Percentiles rank a stretch among this genome's conserved stretches.
These are phyloP conservation scores for Campaea margaritaria DNA, from an alignment of 2,888 invertebrate genomes.

Conservation along the genomic window DNA sequence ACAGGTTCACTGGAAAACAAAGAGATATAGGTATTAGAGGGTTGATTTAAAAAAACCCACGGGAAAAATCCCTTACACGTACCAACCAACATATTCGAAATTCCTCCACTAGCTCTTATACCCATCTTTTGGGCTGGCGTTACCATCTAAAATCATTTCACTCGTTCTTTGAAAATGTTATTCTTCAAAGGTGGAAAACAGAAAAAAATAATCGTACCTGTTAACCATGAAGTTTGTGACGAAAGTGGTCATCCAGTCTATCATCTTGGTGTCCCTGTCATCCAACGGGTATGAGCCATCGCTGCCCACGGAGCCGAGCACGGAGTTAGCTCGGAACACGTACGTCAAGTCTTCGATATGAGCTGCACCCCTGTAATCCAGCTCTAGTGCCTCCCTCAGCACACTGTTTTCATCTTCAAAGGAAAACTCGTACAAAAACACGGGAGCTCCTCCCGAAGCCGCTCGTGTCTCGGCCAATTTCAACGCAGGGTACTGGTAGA, in stretches of 20 bases:
- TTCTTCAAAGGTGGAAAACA: background rate
- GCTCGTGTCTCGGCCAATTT: conserved; percentile 55
- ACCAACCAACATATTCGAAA: too few species aligned
- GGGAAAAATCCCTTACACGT: too few species aligned
- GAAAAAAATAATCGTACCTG: conserved; percentile 51
- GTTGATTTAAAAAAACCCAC: too few species aligned
- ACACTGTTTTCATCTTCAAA: conserved; percentile 78
- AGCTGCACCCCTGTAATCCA: conserved; percentile 79
- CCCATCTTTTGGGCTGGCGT: too few species aligned
- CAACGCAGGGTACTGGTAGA: conserved; percentile 67
- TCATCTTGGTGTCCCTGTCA: conserved; percentile 55
- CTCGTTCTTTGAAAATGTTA: too few species aligned
- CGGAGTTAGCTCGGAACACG: conserved; percentile 71
- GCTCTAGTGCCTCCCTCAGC: conserved; percentile 66
- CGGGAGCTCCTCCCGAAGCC: conserved; percentile 62
- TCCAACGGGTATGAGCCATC: conserved; percentile 42
- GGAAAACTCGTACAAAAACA: conserved; percentile 82
- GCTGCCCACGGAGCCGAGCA: conserved; percentile 44
- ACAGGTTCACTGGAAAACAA: conserved; percentile 61
- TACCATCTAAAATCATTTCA: too few species aligned
- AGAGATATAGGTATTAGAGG: too few species aligned
- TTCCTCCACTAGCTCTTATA: too few species aligned
- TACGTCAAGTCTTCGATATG: conserved; percentile 86
- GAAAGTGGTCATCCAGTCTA: conserved; percentile 62
- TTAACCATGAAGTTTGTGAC: conserved; percentile 63